Evolutionary conservation across 2,888 invertebrate species (phyloP), one percentile per base, ranked within the genome.

Genomic region (Tetragnatha montana): DNA sequence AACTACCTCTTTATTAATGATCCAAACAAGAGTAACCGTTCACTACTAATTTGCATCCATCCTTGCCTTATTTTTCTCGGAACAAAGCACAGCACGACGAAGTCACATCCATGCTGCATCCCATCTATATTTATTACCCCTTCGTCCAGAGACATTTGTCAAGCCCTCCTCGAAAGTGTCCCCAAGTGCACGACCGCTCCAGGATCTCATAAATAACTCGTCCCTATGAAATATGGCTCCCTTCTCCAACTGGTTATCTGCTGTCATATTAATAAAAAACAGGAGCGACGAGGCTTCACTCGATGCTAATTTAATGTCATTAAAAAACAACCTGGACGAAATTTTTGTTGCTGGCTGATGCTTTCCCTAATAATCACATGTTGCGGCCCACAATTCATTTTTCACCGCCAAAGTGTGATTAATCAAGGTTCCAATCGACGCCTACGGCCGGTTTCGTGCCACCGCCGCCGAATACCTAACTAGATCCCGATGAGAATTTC

Each of bases 291-390:
- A 74, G 75, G 81, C 49, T 81, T 87, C 73, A 75, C 69, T 60
- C 21, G 74, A 87, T 87, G 87, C 87, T 87, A 80, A 87, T 87
- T 87, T 87, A 87, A 80, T 87, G 81, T 81, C 87, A 81, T 87
- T 87, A 87, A 87, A 87, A 87, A 81, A 87, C 81, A 81, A 68
- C 81, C 87, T 69, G 74, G 22, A 68, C 73, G 51, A 81, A 80
- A 87, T 80, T 80, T 87, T 69, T 35, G n/a, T 35, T 35, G 73
- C 47, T 79, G 80, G 75, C 51, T 74, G 81, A 78, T 81, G 80
- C 69, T 60, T 81, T 50, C 68, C 68, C 74, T 87, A 87, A 87
- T 87, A 87, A 87, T 87, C 87, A 87, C 87, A 74, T 87, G 87
- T 81, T 81, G 47, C 80, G 75, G 74, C 75, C 87, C 81, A 87